Percentiles rank a stretch among this genome's conserved stretches.
Conservation (phyloP, 2,113 vertebrate genomes). For the Calypte anna region DNA sequence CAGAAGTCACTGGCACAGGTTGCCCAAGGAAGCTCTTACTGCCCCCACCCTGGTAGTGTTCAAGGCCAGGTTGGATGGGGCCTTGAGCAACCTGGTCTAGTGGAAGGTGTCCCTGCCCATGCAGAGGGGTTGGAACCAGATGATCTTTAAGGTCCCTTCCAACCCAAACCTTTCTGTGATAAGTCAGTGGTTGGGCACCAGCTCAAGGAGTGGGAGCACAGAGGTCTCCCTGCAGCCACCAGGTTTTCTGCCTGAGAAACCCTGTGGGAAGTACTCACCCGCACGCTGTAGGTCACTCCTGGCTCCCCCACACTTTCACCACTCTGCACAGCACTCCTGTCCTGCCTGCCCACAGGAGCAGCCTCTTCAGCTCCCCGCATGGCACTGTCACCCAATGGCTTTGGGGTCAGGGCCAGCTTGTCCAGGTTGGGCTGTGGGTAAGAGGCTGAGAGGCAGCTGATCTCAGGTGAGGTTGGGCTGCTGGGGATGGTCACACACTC, state of each 20-base stretch:
- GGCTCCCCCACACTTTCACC: constrained; percentile 28
- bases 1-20: not conserved
- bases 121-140: too few relatives aligned
- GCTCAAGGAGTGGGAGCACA: not conserved
- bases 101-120: too few relatives aligned
- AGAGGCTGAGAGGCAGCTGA: constrained; percentile 70
- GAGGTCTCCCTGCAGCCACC: not conserved
- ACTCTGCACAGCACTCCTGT: not conserved
- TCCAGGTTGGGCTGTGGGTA: constrained; percentile 45
- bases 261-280: constrained; percentile 74
- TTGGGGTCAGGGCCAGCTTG: not conserved
- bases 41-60: too few relatives aligned
- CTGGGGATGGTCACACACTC: constrained; percentile 68
- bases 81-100: too few relatives aligned
- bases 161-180: too few relatives aligned
- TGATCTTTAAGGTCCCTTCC: too few relatives aligned
- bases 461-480: constrained; percentile 65
- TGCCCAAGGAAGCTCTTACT: too few relatives aligned
- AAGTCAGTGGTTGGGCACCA: not conserved
- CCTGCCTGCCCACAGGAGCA: not conserved
- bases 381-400: not conserved
- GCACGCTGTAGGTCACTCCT: constrained; percentile 72
- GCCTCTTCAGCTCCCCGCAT: constrained; percentile 36
- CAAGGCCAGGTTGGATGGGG: too few relatives aligned
- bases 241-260: not conserved